Conservation (phyloP, 2,888 invertebrate genomes). For the Dasypogon diadema region DNA sequence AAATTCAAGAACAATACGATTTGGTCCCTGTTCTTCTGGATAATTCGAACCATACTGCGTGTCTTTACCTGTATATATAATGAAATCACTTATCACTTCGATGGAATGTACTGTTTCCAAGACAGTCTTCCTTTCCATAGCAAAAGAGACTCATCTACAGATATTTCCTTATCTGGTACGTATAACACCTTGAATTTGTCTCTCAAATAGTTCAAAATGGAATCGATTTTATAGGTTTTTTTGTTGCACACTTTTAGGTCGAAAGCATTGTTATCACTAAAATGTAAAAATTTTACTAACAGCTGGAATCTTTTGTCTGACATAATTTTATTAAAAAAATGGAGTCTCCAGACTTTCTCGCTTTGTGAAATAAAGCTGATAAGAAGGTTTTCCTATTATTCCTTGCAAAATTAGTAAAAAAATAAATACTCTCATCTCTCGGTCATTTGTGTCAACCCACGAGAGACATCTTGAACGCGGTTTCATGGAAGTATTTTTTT, state of each 20-base stretch:
- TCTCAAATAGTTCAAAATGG: slow-evolving; percentile 7
- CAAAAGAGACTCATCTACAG: background rate
- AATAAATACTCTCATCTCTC: too few species aligned
- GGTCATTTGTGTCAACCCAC: background rate
- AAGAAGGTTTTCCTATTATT: too few species aligned
- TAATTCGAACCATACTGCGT: background rate
- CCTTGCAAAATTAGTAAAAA: background rate
- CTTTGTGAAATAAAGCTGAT: too few species aligned
- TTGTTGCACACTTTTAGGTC: background rate
- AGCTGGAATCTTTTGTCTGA: background rate
- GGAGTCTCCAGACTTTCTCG: background rate
- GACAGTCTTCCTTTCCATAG: slow-evolving; percentile 7
- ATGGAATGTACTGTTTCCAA: background rate
- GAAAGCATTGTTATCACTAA: background rate
- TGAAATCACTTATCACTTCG: too few species aligned
- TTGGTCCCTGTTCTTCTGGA: background rate
- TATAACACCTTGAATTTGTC: slow-evolving; percentile 1
- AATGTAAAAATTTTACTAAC: slow-evolving; percentile 8
- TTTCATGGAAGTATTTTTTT: background rate
- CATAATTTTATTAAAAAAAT: background rate
- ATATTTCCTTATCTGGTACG: slow-evolving; percentile 7
- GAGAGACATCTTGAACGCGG: background rate
- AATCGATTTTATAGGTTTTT: slow-evolving; percentile 19
- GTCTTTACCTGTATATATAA: background rate
- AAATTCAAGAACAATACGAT: background rate